These are phyloP conservation scores for Bufo bufo DNA, from an alignment of 2,113 vertebrate species.

Conservation along the genomic window DNA sequence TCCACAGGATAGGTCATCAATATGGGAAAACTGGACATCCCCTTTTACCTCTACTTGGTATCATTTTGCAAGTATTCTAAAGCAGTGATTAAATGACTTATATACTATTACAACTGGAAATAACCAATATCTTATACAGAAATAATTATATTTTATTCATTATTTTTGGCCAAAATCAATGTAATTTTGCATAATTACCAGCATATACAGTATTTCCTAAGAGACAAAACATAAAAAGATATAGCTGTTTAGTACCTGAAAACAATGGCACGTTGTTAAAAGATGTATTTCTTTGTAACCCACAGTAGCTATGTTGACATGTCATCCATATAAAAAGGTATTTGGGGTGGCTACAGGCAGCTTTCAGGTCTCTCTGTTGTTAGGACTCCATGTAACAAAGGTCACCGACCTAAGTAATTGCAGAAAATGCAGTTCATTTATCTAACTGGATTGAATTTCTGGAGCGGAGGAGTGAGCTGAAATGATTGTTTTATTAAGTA, in stretches of 20 bases:
- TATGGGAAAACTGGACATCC: too few relatives aligned
- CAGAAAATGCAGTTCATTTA: background rate
- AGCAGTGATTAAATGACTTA: background rate
- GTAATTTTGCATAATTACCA: background rate
- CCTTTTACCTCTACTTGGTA: too few relatives aligned
- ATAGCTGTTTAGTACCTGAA: background rate
- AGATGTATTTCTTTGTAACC: too few relatives aligned
- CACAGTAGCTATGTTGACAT: background rate
- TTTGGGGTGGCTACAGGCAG: background rate
- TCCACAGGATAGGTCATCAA: too few relatives aligned
- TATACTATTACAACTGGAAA: too few relatives aligned
- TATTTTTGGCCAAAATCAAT: too few relatives aligned
- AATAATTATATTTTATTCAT: too few relatives aligned
- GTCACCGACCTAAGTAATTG: background rate
- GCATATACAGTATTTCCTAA: background rate
- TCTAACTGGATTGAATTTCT: slow-evolving; percentile 6
- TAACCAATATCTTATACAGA: too few relatives aligned
- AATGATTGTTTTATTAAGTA: slow-evolving; percentile 29
- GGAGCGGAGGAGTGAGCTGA: background rate
- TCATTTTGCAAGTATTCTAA: background rate
- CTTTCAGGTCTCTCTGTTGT: background rate
- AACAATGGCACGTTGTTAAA: background rate
- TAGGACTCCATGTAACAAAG: background rate
- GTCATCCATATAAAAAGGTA: background rate
- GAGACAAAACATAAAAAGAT: background rate